Evolutionary conservation across 2,113 vertebrate species (phyloP).

Genomic region (Pan troglodytes): DNA sequence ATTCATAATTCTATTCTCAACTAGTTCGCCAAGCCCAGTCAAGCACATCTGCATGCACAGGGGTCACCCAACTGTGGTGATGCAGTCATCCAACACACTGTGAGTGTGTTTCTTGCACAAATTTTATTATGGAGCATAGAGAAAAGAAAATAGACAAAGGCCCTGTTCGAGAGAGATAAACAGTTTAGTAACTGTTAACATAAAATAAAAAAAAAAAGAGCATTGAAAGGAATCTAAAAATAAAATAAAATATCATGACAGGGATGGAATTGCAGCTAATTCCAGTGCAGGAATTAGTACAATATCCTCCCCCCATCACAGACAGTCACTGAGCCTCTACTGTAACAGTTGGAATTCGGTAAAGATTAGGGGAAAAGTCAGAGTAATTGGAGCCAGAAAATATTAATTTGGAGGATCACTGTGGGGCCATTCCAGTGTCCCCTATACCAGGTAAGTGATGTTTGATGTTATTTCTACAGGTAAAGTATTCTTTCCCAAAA

Average conservation of each 20-base stretch:
- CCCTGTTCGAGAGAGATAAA: neutral
- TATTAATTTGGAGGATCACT: neutral
- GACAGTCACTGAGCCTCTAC: neutral
- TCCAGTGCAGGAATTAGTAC: neutral
- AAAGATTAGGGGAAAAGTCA: neutral
- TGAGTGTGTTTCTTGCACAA: neutral
- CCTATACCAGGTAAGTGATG: neutral
- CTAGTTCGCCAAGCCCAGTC: neutral
- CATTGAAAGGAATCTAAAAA: neutral
- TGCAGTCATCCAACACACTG: neutral
- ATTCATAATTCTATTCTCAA: neutral
- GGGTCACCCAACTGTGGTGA: neutral
- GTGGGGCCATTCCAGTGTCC: neutral
- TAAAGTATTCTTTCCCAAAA: neutral
- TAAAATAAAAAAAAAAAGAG: neutral
- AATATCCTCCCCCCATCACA: neutral
- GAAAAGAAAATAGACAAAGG: neutral
- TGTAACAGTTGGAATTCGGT: neutral
- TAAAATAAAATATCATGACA: neutral
- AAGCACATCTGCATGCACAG: neutral
- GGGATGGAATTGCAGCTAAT: neutral
- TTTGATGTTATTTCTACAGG: neutral
- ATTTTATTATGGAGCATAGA: neutral
- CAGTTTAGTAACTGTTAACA: neutral
- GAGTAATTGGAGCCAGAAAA: neutral